These are phyloP conservation scores for Pampus argenteus DNA, from an alignment of 2,797 vertebrate genomes.

Conservation along the genomic window DNA sequence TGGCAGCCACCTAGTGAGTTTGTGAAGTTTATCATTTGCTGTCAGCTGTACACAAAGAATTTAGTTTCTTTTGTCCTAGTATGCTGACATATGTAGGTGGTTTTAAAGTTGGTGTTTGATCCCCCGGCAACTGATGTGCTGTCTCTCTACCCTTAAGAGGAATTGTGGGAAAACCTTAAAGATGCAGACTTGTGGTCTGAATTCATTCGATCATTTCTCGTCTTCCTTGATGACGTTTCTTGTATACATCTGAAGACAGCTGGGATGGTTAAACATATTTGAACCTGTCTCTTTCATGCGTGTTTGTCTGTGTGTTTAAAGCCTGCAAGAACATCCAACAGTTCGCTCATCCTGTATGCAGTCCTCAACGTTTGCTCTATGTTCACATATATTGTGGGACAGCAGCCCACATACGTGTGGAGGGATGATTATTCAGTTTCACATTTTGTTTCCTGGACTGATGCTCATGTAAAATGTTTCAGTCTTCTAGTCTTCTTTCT, in stretches of 20 bases:
- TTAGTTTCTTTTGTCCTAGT: neutral
- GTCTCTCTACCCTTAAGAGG: neutral
- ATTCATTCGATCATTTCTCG: constrained; percentile 21
- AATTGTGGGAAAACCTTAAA: constrained; percentile 24
- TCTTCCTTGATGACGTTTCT: constrained; percentile 12
- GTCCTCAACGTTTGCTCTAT: neutral
- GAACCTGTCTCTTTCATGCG: constrained; percentile 2
- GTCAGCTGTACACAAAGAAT: neutral
- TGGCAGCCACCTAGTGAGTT: neutral
- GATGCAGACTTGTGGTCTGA: constrained; percentile 4
- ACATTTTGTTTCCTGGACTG: neutral
- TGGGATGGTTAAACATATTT: constrained; percentile 9
- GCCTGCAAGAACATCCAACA: neutral
- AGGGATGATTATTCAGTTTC: constrained; percentile 2
- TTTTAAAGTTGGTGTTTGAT: neutral
- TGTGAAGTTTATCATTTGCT: neutral
- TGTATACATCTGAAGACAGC: constrained; percentile 17
- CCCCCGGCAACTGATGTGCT: neutral
- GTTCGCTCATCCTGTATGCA: neutral
- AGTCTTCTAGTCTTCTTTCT: neutral
- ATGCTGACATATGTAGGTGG: neutral
- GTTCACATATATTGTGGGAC: constrained; percentile 3
- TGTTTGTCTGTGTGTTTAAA: constrained; percentile 15
- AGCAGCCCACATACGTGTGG: neutral
- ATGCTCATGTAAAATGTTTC: neutral